A percentile compares a stretch with the other conserved stretches of the same genome.
Evolutionary conservation across 2,113 vertebrate species (phyloP).

Genomic region (Origma solitaria): DNA sequence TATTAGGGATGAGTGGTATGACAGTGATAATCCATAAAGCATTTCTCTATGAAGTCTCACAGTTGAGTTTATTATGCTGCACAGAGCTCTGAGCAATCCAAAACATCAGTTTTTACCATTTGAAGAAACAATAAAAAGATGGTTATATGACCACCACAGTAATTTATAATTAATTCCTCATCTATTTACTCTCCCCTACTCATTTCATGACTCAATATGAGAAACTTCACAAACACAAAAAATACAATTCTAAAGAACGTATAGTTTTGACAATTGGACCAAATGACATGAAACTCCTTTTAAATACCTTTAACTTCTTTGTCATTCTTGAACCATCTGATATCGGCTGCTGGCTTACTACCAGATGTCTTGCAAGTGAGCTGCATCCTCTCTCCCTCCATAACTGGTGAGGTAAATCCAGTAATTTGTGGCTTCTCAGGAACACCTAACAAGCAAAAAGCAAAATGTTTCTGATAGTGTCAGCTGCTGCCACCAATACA

Average conservation of each 20-base stretch:
- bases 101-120: background rate
- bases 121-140: background rate
- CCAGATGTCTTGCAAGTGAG: slow-evolving; percentile 92
- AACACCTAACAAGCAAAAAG: slow-evolving; percentile 78
- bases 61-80: background rate
- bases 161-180: background rate
- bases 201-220: background rate
- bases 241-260: background rate
- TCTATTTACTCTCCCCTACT: background rate
- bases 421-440: slow-evolving; percentile 92
- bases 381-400: slow-evolving; percentile 90
- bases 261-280: background rate
- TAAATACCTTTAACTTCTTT: slow-evolving; percentile 94
- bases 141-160: background rate
- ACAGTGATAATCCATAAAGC: background rate
- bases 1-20: background rate
- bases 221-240: background rate
- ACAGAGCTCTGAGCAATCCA: background rate
- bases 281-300: background rate
- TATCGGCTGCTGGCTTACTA: slow-evolving; percentile 94
- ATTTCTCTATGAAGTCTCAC: background rate
- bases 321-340: slow-evolving; percentile 96
- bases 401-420: slow-evolving; percentile 89
- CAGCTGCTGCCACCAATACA: background rate
- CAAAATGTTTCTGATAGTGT: background rate